Percentiles rank a stretch among this genome's conserved stretches.
These are phyloP conservation scores for Pitta sordida DNA, from an alignment of 2,113 vertebrate genomes.

Conservation along the genomic window DNA sequence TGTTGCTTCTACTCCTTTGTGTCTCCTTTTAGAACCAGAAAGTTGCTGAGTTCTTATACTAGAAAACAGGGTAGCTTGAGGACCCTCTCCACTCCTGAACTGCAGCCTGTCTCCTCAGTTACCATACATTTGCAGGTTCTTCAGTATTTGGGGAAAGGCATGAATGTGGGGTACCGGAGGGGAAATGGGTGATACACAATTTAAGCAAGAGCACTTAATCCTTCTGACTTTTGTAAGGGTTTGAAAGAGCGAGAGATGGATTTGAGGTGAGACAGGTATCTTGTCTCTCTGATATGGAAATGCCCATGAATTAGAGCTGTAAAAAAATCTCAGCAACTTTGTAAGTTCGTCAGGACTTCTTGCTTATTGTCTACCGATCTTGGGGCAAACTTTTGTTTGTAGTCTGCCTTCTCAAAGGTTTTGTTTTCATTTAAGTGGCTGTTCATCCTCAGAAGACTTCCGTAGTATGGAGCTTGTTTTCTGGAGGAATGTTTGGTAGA, in stretches of 20 bases:
- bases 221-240: neutral
- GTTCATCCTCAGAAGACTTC: neutral
- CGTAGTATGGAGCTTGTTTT: neutral
- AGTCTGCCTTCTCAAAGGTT: neutral
- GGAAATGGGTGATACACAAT: neutral
- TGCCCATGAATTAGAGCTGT: neutral
- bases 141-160: neutral
- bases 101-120: neutral
- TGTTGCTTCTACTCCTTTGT: slow-evolving; percentile 24
- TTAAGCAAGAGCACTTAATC: neutral
- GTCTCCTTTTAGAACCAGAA: neutral
- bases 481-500: neutral
- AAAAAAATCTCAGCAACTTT: neutral
- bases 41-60: neutral
- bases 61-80: neutral
- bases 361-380: neutral
- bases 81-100: neutral
- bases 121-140: neutral
- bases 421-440: neutral
- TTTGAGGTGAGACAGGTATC: neutral
- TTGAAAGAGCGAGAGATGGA: neutral
- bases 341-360: neutral
- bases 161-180: neutral
- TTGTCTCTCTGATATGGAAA: neutral
- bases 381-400: neutral